Conservation (phyloP, 2,113 vertebrate species). For the Terrapene triunguis region DNA sequence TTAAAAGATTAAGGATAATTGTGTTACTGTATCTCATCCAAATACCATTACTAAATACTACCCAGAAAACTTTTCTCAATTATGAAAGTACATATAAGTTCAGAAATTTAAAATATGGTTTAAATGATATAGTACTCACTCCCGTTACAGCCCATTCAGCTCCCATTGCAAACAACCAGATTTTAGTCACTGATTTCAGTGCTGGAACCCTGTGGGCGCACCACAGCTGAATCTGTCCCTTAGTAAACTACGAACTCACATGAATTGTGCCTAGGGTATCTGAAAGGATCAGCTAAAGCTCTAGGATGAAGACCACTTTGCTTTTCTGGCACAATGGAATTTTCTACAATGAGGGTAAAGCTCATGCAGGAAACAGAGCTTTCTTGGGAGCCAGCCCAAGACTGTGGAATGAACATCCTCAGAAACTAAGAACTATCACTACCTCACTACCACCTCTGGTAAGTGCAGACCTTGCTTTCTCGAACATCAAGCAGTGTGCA, state of each 20-base stretch:
- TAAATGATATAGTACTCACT: conserved; percentile 21
- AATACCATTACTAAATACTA: conserved; percentile 46
- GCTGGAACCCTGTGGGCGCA: conserved; percentile 39
- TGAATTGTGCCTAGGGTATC: conserved; percentile 49
- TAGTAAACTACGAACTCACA: conserved; percentile 17
- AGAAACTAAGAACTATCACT: not conserved
- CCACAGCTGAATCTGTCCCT: not conserved
- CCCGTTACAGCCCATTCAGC: not conserved
- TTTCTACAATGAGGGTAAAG: conserved; percentile 53
- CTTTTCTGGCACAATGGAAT: conserved; percentile 60
- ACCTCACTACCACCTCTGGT: not conserved
- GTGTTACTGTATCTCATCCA: conserved; percentile 27
- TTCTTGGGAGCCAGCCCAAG: conserved; percentile 31
- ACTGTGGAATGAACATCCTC: not conserved
- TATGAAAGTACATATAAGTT: conserved; percentile 55
- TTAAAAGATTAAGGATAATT: conserved; percentile 40
- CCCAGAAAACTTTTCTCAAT: conserved; percentile 38
- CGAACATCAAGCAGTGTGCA: not conserved
- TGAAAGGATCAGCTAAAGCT: conserved; percentile 71
- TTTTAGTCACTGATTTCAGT: conserved; percentile 56
- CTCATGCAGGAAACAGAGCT: conserved; percentile 35
- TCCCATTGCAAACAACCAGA: conserved; percentile 49
- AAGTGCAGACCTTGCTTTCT: not conserved
- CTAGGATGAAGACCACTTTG: conserved; percentile 68
- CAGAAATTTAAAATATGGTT: conserved; percentile 47